Percentiles rank a stretch among this genome's conserved stretches.
These are phyloP conservation scores for Cliona cf. orientalis DNA, from an alignment of 37 sponge, comb jelly and placozoan species.

Conservation along the genomic window DNA sequence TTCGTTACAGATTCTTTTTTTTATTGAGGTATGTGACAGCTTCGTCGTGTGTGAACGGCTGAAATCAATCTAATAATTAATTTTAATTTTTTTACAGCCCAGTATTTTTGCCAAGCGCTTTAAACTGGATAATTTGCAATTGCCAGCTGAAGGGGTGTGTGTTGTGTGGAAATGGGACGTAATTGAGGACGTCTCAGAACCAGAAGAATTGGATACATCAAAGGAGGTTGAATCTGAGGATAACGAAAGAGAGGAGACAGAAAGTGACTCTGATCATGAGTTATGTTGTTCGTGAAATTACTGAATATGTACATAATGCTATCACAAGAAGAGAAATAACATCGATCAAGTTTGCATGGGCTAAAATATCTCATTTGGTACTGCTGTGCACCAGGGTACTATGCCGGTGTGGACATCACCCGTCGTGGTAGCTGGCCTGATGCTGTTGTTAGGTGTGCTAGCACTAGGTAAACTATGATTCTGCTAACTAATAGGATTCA, in stretches of 20 bases:
- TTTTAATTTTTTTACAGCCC: not conserved
- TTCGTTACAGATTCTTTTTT: not conserved
- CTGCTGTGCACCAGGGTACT: conserved; percentile 27
- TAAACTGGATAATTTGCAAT: not conserved
- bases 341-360: conserved; percentile 6
- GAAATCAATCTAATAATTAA: not conserved
- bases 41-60: not conserved
- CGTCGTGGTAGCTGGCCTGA: conserved; percentile 17
- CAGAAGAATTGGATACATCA: not conserved
- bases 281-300: conserved; percentile 28
- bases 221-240: not conserved
- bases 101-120: not conserved
- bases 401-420: conserved; percentile 35
- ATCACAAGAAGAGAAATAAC: not conserved
- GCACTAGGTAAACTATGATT: conserved; percentile 14
- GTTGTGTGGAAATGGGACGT: conserved; percentile 2
- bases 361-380: not conserved
- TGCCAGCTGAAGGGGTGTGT: conserved; percentile 6
- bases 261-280: not conserved
- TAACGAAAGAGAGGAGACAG: not conserved
- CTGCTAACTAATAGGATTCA: not conserved
- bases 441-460: conserved; percentile 6
- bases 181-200: not conserved
- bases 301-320: conserved; percentile 12
- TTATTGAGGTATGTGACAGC: not conserved